Base-by-base conservation (phyloP, 2,797 vertebrate species). In the Fistularia commersonii region DNA sequence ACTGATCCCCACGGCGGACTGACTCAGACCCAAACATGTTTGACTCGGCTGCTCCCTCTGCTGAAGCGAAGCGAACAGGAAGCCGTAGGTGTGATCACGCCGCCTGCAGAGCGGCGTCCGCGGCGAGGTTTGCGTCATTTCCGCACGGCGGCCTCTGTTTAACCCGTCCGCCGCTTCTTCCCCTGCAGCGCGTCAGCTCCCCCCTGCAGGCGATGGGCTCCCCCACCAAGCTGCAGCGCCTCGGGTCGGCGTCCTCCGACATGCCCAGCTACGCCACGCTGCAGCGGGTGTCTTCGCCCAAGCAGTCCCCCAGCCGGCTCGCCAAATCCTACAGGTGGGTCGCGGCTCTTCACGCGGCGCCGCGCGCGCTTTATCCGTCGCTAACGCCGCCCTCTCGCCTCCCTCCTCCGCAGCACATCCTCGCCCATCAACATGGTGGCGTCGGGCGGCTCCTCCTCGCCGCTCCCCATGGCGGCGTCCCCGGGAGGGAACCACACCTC, bases 341-440 rank as follows among this genome's bases (percentile, higher is more conserved):
- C 35, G 6, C 11, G 2, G 46, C 11, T n/a, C 8, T 32, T 12
- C 23, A 11, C 7, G 33, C 2, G 4, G 3, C 5, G 8, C n/a
- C 32, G 6, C n/a, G 3, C 3, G 9, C 36, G 33, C n/a, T n/a
- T 35, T 47, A 7, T 0, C n/a, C 8, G 35, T 15, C 8, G 12
- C 31, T 8, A 12, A 2, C 5, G 13, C 8, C 8, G 11, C 12
- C 35, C 11, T 15, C 7, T 8, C 11, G 8, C 14, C 3, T 9
- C n/a, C 14, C 31, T 12, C 12, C 33, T 33, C 6, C 14, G 35
- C 73, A 95, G 96, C 92, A 96, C 96, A 79, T 97, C 95, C 77
- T 98, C 95, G 43, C 96, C 96, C 77, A 95, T 98, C 88, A 97
- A 96, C 88, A 95, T 95, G 86, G 94, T 93, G 45, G 85, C 81